Evolutionary conservation across 1,140 invertebrate genomes (phyloP).

Genomic region (Neoseiulus cucumeris): DNA sequence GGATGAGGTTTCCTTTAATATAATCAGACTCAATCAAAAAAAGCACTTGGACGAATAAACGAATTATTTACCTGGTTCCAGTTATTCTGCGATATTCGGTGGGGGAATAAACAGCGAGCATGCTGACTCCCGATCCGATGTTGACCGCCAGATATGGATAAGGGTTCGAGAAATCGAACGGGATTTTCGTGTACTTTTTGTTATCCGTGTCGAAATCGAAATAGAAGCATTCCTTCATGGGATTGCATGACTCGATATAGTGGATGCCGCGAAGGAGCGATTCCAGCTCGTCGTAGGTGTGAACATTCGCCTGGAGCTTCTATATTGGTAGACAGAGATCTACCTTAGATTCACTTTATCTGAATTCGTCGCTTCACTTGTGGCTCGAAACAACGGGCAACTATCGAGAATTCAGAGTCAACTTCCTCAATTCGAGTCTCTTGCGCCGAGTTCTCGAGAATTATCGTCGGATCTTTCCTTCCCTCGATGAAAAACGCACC

Average conservation of each 20-base stretch:
- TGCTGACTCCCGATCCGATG: slow-evolving; percentile 90
- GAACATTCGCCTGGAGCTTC: slow-evolving; percentile 78
- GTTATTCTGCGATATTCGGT: slow-evolving; percentile 77
- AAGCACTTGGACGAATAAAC: slow-evolving; percentile 5
- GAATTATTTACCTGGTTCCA: slow-evolving; percentile 49
- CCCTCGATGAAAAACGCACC: slow-evolving; percentile 31
- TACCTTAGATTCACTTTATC: no score
- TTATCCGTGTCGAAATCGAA: slow-evolving; percentile 56
- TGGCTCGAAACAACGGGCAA: no score
- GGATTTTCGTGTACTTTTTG: slow-evolving; percentile 42
- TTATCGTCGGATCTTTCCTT: no score
- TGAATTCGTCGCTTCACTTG: no score
- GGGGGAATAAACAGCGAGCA: slow-evolving; percentile 75
- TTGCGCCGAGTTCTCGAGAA: no score
- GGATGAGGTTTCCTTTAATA: no score
- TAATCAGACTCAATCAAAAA: no score
- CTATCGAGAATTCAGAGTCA: no score
- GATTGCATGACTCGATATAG: slow-evolving; percentile 74
- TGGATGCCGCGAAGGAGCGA: slow-evolving; percentile 84
- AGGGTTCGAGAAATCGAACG: slow-evolving; percentile 69
- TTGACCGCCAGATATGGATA: slow-evolving; percentile 95
- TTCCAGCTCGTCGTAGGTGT: slow-evolving; percentile 91
- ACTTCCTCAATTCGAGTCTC: no score
- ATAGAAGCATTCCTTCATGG: slow-evolving; percentile 73
- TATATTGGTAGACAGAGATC: slow-evolving; percentile 29